phyloP scores from a whole-genome alignment of 2,113 vertebrate genomes.

The Bettongia penicillata region DNA sequence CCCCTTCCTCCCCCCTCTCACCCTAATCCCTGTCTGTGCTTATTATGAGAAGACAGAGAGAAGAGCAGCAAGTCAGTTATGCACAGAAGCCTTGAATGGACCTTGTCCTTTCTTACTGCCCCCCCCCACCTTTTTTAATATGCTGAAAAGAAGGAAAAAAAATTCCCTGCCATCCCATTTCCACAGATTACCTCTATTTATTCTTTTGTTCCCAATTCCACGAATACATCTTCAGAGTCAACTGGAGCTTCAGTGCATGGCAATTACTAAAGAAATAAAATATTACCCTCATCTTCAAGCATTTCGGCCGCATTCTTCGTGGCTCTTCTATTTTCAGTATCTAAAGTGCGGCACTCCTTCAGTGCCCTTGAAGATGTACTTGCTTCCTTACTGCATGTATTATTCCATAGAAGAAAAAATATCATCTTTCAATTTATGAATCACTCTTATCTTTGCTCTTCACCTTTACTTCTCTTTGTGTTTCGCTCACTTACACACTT shows the following conservation, averaged over 20 bases:
- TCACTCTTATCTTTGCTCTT: slow-evolving; percentile 82
- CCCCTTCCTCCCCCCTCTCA: background rate
- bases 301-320: slow-evolving; percentile 77
- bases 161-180: slow-evolving; percentile 62
- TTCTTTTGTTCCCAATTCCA: slow-evolving; percentile 77
- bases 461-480: slow-evolving; percentile 82
- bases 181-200: slow-evolving; percentile 77
- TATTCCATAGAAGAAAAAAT: slow-evolving; percentile 78
- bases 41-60: slow-evolving; percentile 14
- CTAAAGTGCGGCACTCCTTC: slow-evolving; percentile 66
- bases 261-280: slow-evolving; percentile 81
- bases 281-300: slow-evolving; percentile 68
- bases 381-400: slow-evolving; percentile 75
- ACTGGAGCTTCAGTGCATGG: slow-evolving; percentile 68
- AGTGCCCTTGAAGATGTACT: slow-evolving; percentile 80
- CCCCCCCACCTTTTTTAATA: slow-evolving; percentile 14
- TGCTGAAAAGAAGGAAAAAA: slow-evolving; percentile 29
- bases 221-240: slow-evolving; percentile 79
- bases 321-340: slow-evolving; percentile 74
- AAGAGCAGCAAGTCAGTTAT: background rate
- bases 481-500: slow-evolving; percentile 69
- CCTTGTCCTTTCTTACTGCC: slow-evolving; percentile 54
- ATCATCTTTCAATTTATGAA: slow-evolving; percentile 82
- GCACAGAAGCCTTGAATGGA: background rate
- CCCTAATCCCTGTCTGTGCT: slow-evolving; percentile 10